Evolutionary conservation across 2,888 invertebrate species (phyloP), one percentile per base, ranked within the genome.

Genomic region (Athripsodes cinereus): DNA sequence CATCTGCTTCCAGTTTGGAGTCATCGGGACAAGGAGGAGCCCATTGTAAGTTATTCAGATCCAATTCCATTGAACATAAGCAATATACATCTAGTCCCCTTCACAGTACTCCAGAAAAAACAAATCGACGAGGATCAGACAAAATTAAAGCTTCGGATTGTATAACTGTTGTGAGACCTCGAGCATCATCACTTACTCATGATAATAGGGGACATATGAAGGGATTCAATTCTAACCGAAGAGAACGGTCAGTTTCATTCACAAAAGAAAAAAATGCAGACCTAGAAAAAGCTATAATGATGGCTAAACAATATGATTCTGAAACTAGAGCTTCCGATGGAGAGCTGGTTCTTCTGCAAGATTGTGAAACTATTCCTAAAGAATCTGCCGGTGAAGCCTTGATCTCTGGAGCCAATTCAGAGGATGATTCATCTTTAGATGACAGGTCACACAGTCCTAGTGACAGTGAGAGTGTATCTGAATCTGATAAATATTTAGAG

Each of bases 371-470:
- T 19, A 58, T 74, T 62, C 84, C 85, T 16, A 84, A 84, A 66
- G 83, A 83, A 66, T 79, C 84, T 1, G 85, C 84, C 2, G 84
- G 83, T 21, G 84, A 85, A 68, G 83, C 83, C 1, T 82, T 84
- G 74, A 84, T 86, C 31, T 84, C 84, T n/a, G 85, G 81, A 59
- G 79, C 80, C 59, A 80, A 81, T 64, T 81, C 81, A 0, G 82
- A 82, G 66, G 81, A 81, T 64, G 81, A 81, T 49, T 61, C 59
- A 22, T 63, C 63, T 0, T 47, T 63, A 18, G 63, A 63, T 19
- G 63, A 63, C n/a, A 55, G 55, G n/a, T 63, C 61, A 1, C 61
- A 61, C 35, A 63, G 63, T 34, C 62, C 63, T 11, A 63, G 59
- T 55, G 63, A 63, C 35, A 60, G 58, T 35, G 63, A 63, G 44